A percentile compares a stretch with the other conserved stretches of the same genome.
phyloP scores from a whole-genome alignment of 2,113 vertebrate species.

The Abramis brama region DNA sequence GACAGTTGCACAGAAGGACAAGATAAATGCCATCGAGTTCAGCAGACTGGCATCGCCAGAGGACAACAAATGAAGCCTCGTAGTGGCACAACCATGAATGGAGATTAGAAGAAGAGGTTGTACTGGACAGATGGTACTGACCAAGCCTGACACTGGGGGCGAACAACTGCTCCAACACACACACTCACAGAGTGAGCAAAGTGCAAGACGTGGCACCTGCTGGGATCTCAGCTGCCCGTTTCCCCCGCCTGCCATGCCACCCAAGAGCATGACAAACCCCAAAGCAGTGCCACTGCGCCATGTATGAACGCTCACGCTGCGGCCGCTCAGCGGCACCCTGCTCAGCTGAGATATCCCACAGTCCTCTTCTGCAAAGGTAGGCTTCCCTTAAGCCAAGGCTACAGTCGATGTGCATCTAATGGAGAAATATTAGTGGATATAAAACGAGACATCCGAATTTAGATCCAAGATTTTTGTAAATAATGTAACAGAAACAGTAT shows the following conservation, averaged over 20 bases:
- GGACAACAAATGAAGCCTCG: not conserved
- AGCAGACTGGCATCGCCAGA: not conserved
- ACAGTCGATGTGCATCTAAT: not conserved
- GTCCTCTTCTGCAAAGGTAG: not conserved
- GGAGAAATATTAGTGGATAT: not conserved
- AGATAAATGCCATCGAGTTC: not conserved
- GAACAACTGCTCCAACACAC: conserved; percentile 31
- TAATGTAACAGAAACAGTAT: not conserved
- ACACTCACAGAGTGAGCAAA: conserved; percentile 25
- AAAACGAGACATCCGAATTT: not conserved
- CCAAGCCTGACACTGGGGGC: conserved; percentile 6
- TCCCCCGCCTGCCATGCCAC: conserved; percentile 59
- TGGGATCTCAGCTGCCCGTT: conserved; percentile 63
- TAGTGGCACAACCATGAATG: not conserved
- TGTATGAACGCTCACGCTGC: not conserved
- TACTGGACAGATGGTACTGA: conserved; percentile 11
- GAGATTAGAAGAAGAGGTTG: not conserved
- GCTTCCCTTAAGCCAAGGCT: not conserved
- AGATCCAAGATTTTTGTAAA: not conserved
- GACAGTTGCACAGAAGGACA: conserved; percentile 28
- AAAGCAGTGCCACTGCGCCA: conserved; percentile 7
- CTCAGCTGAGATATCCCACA: conserved; percentile 32
- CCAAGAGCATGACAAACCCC: conserved; percentile 44
- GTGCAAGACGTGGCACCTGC: conserved; percentile 70
- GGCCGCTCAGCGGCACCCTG: not conserved